Evolutionary conservation across 2,797 vertebrate genomes (phyloP).

Genomic region (Mionectes olivaceus): DNA sequence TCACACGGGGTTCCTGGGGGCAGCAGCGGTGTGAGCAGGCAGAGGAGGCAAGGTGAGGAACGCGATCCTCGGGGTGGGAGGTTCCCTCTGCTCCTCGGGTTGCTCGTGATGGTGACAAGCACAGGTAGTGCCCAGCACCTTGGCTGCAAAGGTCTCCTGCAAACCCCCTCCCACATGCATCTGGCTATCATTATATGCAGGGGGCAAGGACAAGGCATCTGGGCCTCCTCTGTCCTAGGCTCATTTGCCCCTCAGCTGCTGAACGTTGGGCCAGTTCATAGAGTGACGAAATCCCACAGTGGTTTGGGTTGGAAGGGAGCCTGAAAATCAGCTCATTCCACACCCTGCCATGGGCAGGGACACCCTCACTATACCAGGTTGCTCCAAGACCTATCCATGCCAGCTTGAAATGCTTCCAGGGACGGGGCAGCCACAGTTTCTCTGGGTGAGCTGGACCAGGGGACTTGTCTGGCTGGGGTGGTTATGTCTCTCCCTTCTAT

Average conservation of each 20-base stretch:
- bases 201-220: neutral
- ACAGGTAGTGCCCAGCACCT: neutral
- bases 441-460: neutral
- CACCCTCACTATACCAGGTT: neutral
- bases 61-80: accelerated
- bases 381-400: neutral
- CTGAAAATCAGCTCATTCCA: too few relatives aligned
- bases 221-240: neutral
- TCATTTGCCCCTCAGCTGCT: neutral
- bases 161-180: neutral
- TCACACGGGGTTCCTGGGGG: neutral
- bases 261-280: neutral
- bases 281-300: accelerated
- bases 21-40: neutral
- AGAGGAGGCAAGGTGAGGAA: neutral
- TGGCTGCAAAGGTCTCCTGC: neutral
- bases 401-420: neutral
- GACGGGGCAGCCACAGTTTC: neutral
- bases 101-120: accelerated
- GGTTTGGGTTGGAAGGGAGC: neutral
- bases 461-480: neutral
- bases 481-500: neutral
- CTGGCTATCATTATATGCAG: accelerated
- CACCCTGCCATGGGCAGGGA: neutral
- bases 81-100: neutral